Base-by-base conservation (phyloP, 2,888 invertebrate genomes). In the Anarsia innoxiella region DNA sequence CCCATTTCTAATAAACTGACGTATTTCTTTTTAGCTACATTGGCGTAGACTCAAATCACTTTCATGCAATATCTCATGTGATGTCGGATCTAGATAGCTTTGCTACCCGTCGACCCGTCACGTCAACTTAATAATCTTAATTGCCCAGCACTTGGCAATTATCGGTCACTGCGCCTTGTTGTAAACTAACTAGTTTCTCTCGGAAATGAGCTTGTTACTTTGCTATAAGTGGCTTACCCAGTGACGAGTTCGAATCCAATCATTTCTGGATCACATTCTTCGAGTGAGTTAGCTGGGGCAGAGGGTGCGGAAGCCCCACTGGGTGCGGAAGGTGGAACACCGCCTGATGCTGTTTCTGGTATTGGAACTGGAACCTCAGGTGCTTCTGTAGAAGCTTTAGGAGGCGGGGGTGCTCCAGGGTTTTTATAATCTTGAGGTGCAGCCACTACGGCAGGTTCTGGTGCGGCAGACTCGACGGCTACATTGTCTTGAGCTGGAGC, bases 191-290 rank as follows among this genome's bases (percentile, higher is more conserved):
- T 23, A 31, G 25, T 12, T 28, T 28, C 26, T 34, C 16, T 34
- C 23, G 32, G 39, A 44, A 42, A 39, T 40, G 36, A 47, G 42
- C 19, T 5, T 19, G 19, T 19, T n/a, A 19, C 8, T 3, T 19
- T 19, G 19, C 4, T 19, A 19, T 19, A 19, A n/a, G n/a, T n/a
- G n/a, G 19, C 77, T 84, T 80, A 88, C 88, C 94, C 96, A 50
- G 95, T 96, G 60, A 95, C 91, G 66, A 96, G 88, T 84, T 96
- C 96, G 75, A 96, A 96, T 52, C 94, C 94, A 57, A 94, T 90
- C 91, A 94, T 93, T 77, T 94, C 94, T 33, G 93, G 88, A 76
- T 94, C 94, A 72, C 94, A 94, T 75, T 94, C 93, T 63, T 93
- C 93, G 31, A 85, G 67, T 27, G 86, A 85, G 48, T 86, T 80